Evolutionary conservation across 2,888 invertebrate genomes (phyloP).

Genomic region (Drosophila anomalata): DNA sequence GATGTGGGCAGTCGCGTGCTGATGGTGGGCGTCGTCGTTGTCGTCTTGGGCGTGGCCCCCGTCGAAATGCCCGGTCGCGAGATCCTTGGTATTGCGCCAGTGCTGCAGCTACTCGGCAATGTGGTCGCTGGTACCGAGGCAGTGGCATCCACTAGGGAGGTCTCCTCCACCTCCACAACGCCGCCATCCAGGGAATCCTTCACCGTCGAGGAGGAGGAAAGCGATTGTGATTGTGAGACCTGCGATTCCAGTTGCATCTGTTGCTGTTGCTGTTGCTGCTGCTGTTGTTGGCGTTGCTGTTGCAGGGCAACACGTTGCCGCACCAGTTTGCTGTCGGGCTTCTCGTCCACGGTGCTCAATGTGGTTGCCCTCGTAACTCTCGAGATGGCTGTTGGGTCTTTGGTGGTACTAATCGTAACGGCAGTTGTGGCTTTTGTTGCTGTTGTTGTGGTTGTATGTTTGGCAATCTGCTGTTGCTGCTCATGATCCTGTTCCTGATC

Average conservation of each 20-base stretch:
- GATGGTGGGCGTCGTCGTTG: constrained; percentile 48
- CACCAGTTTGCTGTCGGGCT: constrained; percentile 79
- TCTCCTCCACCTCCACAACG: constrained; percentile 79
- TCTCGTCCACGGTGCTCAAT: constrained; percentile 65
- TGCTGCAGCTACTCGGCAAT: constrained; percentile 44
- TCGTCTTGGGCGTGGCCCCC: constrained; percentile 70
- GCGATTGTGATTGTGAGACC: constrained; percentile 61
- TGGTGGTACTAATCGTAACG: constrained; percentile 77
- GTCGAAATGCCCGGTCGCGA: constrained; percentile 59
- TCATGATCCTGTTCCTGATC: constrained; percentile 27
- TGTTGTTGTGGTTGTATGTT: constrained; percentile 46
- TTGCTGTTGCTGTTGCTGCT: constrained; percentile 58
- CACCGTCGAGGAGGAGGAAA: constrained; percentile 72
- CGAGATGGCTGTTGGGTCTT: constrained; percentile 50
- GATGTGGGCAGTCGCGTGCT: constrained; percentile 64
- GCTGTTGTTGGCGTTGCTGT: constrained; percentile 72
- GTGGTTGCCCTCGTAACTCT: constrained; percentile 45
- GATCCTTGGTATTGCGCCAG: constrained; percentile 44
- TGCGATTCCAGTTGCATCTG: constrained; percentile 51
- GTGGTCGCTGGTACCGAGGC: constrained; percentile 21
- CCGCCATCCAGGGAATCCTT: constrained; percentile 69
- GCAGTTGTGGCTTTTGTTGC: constrained; percentile 66
- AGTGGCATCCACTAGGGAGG: constrained; percentile 79
- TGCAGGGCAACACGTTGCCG: constrained; percentile 81
- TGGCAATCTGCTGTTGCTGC: constrained; percentile 50